phyloP scores from a whole-genome alignment of 2,888 invertebrate species.

The Eudasyphora cyanicolor region DNA sequence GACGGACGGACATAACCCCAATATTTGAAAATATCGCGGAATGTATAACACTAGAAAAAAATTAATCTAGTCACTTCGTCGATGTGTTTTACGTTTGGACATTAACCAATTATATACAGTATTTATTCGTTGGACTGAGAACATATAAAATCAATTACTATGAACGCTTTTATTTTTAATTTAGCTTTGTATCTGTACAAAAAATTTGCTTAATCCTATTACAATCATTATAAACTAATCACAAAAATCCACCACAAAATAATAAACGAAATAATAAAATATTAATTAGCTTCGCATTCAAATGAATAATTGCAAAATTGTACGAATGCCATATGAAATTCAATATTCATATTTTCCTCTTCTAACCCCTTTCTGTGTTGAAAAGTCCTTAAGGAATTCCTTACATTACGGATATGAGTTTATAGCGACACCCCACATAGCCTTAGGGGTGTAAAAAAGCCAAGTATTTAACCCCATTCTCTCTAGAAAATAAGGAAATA shows the following conservation, averaged over 20 bases:
- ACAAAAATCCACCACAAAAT: background rate
- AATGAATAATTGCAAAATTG: background rate
- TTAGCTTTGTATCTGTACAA: no score
- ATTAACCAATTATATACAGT: no score
- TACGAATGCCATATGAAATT: background rate
- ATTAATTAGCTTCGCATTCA: background rate
- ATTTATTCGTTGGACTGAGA: no score
- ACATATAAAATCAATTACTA: no score
- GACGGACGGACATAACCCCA: no score
- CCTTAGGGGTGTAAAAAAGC: background rate
- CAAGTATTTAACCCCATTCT: slow-evolving; percentile 29
- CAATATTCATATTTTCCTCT: background rate
- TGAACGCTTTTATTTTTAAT: no score
- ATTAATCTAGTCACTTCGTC: no score
- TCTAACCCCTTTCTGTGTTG: background rate
- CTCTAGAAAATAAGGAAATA: background rate
- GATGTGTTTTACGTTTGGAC: no score
- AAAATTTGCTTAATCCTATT: background rate
- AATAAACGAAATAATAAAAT: background rate
- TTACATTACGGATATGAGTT: background rate
- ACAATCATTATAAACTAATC: background rate
- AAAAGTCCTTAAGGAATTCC: slow-evolving; percentile 47
- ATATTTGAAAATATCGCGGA: no score
- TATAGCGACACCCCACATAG: background rate
- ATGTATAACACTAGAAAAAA: no score